phyloP scores from a whole-genome alignment of 1,140 invertebrate genomes.

The Heliconius hermathena region DNA sequence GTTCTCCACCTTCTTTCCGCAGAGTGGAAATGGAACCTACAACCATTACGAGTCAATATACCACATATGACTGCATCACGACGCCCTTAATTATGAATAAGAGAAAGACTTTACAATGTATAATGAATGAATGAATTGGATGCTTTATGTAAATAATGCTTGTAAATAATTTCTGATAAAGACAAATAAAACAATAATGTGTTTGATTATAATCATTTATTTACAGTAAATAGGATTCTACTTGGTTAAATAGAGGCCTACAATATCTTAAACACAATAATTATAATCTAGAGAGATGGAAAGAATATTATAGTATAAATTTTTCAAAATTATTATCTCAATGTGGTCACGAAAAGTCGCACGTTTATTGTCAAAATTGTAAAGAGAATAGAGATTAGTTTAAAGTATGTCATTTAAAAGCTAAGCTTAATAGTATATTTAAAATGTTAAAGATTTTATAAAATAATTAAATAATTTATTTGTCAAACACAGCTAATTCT shows the following conservation, averaged over 20 bases:
- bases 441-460: slow-evolving; percentile 28
- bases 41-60: no score
- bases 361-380: slow-evolving; percentile 63
- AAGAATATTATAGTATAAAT: slow-evolving; percentile 55
- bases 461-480: slow-evolving; percentile 60
- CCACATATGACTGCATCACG: no score
- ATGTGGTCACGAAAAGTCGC: slow-evolving; percentile 51
- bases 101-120: no score
- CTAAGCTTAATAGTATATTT: slow-evolving; percentile 47
- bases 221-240: slow-evolving; percentile 65
- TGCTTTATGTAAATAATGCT: background rate
- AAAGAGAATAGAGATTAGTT: slow-evolving; percentile 9
- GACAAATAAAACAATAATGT: slow-evolving; percentile 50
- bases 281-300: slow-evolving; percentile 42
- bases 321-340: slow-evolving; percentile 58
- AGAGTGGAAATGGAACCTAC: no score
- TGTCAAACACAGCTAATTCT: slow-evolving; percentile 79
- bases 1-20: no score
- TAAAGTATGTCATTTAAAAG: slow-evolving; percentile 42
- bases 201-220: slow-evolving; percentile 58
- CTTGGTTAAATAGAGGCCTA: slow-evolving; percentile 46
- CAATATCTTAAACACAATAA: slow-evolving; percentile 39
- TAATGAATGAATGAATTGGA: no score
- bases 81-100: no score
- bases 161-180: background rate